Evolutionary conservation across 2,888 invertebrate genomes (phyloP).

Genomic region (Zeuzera pyrina): DNA sequence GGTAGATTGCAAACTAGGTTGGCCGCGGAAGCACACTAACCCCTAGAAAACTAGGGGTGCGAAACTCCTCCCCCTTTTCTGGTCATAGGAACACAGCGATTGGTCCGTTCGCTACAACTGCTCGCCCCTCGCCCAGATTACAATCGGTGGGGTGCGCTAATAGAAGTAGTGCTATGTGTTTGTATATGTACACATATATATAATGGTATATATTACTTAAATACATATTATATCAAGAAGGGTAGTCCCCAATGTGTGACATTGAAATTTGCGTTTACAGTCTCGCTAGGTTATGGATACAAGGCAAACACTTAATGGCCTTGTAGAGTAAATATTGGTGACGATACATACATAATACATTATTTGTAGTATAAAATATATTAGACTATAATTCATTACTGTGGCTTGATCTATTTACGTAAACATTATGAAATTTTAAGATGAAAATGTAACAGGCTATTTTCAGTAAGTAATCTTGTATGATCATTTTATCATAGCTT

Average conservation of each 20-base stretch:
- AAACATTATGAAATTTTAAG: too few relatives aligned
- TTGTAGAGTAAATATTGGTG: too few relatives aligned
- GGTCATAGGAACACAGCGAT: slow-evolving; percentile 69
- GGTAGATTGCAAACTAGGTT: slow-evolving; percentile 67
- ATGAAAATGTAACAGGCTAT: too few relatives aligned
- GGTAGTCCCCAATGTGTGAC: slow-evolving; percentile 54
- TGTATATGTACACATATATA: slow-evolving; percentile 51
- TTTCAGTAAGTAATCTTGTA: too few relatives aligned
- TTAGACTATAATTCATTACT: too few relatives aligned
- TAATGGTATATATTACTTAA: slow-evolving; percentile 24
- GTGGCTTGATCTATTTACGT: too few relatives aligned
- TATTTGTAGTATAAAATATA: too few relatives aligned
- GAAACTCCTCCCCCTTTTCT: slow-evolving; percentile 73
- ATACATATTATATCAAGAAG: slow-evolving; percentile 41
- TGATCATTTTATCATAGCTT: too few relatives aligned
- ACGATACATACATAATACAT: too few relatives aligned
- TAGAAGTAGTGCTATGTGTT: slow-evolving; percentile 68
- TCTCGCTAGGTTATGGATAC: too few relatives aligned
- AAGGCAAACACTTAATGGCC: too few relatives aligned
- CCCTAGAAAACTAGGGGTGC: slow-evolving; percentile 74
- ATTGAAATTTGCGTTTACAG: slow-evolving; percentile 49
- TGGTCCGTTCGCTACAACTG: slow-evolving; percentile 61
- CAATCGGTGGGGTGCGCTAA: slow-evolving; percentile 72
- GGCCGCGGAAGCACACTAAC: slow-evolving; percentile 73
- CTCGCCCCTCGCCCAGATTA: slow-evolving; percentile 69